These are phyloP conservation scores for Drosophila monieri DNA, from an alignment of 2,888 invertebrate species.

Conservation along the genomic window DNA sequence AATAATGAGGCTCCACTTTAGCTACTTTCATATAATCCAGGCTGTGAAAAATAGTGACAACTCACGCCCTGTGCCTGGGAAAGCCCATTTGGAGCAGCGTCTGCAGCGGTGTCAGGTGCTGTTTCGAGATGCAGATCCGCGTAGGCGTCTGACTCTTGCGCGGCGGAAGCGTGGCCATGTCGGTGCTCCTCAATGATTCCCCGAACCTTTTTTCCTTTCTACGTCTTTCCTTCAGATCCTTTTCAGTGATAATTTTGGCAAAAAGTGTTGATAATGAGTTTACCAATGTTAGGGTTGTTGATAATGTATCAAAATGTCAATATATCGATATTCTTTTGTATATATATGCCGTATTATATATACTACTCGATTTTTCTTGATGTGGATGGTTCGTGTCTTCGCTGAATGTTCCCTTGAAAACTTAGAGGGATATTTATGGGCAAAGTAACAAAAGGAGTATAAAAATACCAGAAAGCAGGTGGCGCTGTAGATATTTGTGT, in stretches of 20 bases:
- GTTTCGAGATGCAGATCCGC: conserved; percentile 86
- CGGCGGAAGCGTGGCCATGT: conserved; percentile 91
- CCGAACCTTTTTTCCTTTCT: neutral
- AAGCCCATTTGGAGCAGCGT: conserved; percentile 95
- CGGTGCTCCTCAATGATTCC: conserved; percentile 45
- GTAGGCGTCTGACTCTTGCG: conserved; percentile 90
- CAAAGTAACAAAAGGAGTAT: too few relatives aligned
- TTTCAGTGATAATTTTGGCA: conserved; percentile 35
- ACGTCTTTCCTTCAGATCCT: neutral
- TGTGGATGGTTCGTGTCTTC: too few relatives aligned
- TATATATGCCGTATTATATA: too few relatives aligned
- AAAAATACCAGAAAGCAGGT: too few relatives aligned
- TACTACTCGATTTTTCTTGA: too few relatives aligned
- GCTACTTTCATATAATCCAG: neutral
- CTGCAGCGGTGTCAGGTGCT: conserved; percentile 91
- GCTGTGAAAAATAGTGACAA: conserved; percentile 60
- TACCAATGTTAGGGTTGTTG: neutral
- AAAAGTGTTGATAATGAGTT: too few relatives aligned
- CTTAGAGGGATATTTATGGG: too few relatives aligned
- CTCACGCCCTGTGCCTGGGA: conserved; percentile 94
- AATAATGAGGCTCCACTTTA: conserved; percentile 42
- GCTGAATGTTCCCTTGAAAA: too few relatives aligned
- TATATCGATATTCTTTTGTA: neutral
- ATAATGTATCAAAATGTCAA: neutral
- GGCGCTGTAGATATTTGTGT: too few relatives aligned